Base-by-base conservation (phyloP, 2,888 invertebrate species). In the Brassicogethes aeneus region DNA sequence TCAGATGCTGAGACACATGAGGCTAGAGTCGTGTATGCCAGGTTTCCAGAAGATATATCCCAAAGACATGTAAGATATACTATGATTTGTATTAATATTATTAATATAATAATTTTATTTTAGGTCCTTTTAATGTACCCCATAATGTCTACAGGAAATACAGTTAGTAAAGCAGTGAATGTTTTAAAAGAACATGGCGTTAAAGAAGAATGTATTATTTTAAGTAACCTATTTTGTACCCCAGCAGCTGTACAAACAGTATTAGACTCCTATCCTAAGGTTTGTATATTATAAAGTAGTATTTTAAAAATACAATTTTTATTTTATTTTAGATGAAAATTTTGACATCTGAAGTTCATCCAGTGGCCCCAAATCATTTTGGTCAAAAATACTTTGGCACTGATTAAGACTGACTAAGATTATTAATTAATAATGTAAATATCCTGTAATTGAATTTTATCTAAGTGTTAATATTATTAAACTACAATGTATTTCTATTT, bases 331-430 rank as follows among this genome's bases (percentile, higher is more conserved):
- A 84, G 74, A 80, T 99, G 82, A 94, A 88, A 67, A 92, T 97
- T 54, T 74, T 99, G 42, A 95, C 97, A 0, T 92, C 96, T 0
- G 97, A 99, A 68, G 77, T 99, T 16, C 90, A 95, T 66, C 85
- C 85, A 1, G 85, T 94, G 2, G 93, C 95, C 5, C 97, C 97
- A 5, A 94, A 92, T 71, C 96, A 97, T 69, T 99, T 99, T 70
- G 96, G 97, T 38, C 90, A 91, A 70, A 95, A 92, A 68, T 99
- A 99, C 71, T 99, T 99, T 72, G 97, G 97, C 52, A 97, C 97
- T 41, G 96, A 96, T 72, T 97, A 51, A 42, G 37, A 38, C 38
- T 38, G 38, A 38, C 40, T 44, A 44, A 7, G 10, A 7, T 23
- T 23, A 23, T 23, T 23, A n/a, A n/a, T n/a, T n/a, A n/a, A n/a